Evolutionary conservation across 2,888 invertebrate species (phyloP).

Genomic region (Dinocampus coccinellae): DNA sequence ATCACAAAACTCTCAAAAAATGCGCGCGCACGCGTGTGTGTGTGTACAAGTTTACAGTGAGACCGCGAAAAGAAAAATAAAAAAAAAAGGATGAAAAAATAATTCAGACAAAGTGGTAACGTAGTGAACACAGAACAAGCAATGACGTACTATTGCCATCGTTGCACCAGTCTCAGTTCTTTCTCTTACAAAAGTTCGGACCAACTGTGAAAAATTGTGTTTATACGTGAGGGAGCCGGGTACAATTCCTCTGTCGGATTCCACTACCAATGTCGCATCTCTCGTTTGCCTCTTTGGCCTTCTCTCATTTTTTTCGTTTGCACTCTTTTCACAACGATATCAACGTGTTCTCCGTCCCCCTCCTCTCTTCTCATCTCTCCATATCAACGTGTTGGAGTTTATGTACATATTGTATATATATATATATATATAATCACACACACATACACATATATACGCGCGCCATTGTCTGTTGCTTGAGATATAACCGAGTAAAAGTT

Average conservation of each 20-base stretch:
- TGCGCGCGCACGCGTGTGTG: too few species aligned
- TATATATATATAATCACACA: neutral
- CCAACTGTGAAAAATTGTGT: constrained; percentile 10
- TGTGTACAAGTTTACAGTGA: too few species aligned
- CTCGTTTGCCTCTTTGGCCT: neutral
- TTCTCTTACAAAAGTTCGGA: constrained; percentile 10
- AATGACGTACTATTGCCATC: neutral
- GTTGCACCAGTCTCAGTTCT: constrained; percentile 1
- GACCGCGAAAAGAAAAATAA: neutral
- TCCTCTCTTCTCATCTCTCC: too few species aligned
- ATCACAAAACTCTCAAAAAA: neutral
- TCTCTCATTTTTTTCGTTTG: neutral
- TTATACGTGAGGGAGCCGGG: constrained; percentile 18
- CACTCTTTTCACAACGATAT: neutral
- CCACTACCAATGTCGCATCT: constrained; percentile 7
- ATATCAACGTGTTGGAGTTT: constrained; percentile 1
- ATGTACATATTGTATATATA: constrained; percentile 2
- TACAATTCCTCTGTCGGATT: constrained; percentile 16
- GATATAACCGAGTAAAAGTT: constrained; percentile 1
- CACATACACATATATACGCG: neutral
- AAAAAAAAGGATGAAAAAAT: neutral
- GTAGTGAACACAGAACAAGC: neutral
- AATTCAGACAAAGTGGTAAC: neutral
- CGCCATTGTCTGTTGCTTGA: constrained; percentile 13
- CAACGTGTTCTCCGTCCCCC: neutral